Percentiles rank a stretch among this genome's conserved stretches.
Evolutionary conservation across 2,888 invertebrate species (phyloP).

Genomic region (Oscheius sp.): DNA sequence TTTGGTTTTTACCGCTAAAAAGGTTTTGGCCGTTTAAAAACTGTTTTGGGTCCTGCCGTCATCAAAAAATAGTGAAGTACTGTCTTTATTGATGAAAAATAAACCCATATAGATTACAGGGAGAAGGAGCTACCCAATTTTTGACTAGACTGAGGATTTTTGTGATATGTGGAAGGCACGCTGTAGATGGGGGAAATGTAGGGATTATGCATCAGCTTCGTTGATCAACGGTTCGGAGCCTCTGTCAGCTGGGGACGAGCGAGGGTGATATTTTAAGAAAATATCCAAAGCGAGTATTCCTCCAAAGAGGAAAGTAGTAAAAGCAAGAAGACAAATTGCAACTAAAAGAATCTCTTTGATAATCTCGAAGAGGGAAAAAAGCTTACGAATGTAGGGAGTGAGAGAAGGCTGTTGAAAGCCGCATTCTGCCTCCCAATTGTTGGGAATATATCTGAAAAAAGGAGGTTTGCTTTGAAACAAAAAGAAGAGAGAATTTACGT

Average conservation of each 20-base stretch:
- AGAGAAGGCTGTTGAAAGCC: constrained; percentile 5
- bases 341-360: constrained; percentile 4
- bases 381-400: constrained; percentile 16
- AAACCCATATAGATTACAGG: too few relatives aligned
- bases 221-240: constrained; percentile 22
- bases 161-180: not conserved
- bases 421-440: constrained; percentile 30
- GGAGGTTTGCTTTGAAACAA: not conserved
- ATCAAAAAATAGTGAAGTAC: not conserved
- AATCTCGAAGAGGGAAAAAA: not conserved
- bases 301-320: constrained; percentile 22
- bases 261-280: constrained; percentile 2
- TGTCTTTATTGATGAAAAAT: not conserved
- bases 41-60: too few relatives aligned
- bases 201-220: not conserved
- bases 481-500: constrained; percentile 11
- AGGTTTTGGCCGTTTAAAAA: too few relatives aligned
- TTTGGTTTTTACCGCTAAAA: not conserved
- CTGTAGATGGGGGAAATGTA: not conserved
- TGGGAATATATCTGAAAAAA: constrained; percentile 16
- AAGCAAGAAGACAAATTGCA: constrained; percentile 18
- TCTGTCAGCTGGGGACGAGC: not conserved
- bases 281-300: constrained; percentile 22
- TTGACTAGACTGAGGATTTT: not conserved
- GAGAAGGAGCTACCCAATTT: not conserved